Conservation (phyloP, 1,140 invertebrate species). For the Sinella curviseta region DNA sequence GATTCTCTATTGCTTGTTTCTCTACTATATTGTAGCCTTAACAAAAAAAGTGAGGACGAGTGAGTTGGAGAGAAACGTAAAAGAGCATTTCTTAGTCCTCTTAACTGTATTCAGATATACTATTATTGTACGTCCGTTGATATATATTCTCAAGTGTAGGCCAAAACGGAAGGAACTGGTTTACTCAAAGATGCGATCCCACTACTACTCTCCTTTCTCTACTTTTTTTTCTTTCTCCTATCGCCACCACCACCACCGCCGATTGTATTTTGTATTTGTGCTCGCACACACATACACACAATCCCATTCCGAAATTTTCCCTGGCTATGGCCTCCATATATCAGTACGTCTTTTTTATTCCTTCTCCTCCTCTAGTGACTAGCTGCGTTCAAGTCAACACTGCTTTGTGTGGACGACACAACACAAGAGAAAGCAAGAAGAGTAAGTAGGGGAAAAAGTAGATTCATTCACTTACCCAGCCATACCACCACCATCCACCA, state of each 20-base stretch:
- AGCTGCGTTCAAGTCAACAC: neutral
- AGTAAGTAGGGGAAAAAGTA: neutral
- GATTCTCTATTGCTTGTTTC: neutral
- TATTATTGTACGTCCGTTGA: too few species aligned
- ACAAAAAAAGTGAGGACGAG: too few species aligned
- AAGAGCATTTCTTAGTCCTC: neutral
- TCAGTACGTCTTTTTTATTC: neutral
- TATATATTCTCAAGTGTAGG: neutral
- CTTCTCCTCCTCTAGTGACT: neutral
- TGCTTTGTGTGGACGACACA: neutral
- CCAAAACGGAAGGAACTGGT: conserved; percentile 7
- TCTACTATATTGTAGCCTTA: neutral
- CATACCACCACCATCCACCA: neutral
- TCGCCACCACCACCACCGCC: neutral
- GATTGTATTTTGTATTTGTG: neutral
- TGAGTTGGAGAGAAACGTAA: neutral
- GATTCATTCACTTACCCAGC: neutral
- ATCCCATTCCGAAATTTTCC: neutral
- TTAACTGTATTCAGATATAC: neutral
- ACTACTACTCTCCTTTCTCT: too few species aligned
- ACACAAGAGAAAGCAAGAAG: neutral
- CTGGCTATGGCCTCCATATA: neutral
- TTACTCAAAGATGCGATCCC: neutral
- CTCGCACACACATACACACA: neutral
- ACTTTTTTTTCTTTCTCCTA: neutral